phyloP scores from a whole-genome alignment of 30 jellyfish, hydroid and myxozoan genomes.

The Cassiopea xamachana region DNA sequence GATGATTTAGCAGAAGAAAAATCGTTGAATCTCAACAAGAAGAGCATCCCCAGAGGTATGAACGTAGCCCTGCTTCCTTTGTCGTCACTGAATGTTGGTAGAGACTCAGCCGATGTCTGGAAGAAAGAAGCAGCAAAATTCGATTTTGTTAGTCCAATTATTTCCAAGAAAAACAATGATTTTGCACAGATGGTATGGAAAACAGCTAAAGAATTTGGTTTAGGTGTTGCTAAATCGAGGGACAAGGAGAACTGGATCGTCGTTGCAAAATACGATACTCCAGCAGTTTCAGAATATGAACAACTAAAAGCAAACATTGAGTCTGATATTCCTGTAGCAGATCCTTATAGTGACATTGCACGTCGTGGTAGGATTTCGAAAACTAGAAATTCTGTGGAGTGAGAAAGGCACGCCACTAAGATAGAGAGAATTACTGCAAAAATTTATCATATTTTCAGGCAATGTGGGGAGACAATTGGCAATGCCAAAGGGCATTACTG shows the following conservation, averaged over 20 bases:
- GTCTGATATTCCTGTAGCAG: constrained; percentile 89
- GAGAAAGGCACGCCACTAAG: background rate
- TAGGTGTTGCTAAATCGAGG: constrained; percentile 91
- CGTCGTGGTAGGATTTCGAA: constrained; percentile 16
- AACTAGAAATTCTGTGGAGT: background rate
- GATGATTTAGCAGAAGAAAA: constrained; percentile 73
- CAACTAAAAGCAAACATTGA: constrained; percentile 82
- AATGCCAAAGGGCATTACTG: no score
- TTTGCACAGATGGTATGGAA: constrained; percentile 97
- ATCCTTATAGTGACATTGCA: constrained; percentile 93
- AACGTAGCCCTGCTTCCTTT: constrained; percentile 78
- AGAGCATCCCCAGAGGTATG: constrained; percentile 60
- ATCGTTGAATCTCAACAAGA: constrained; percentile 52
- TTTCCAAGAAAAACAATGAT: constrained; percentile 83
- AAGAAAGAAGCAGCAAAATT: constrained; percentile 82
- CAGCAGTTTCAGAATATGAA: constrained; percentile 79
- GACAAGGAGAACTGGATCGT: constrained; percentile 88
- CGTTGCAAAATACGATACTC: constrained; percentile 86
- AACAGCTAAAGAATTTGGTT: constrained; percentile 84
- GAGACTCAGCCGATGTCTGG: constrained; percentile 95
- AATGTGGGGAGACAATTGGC: no score
- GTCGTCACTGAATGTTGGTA: constrained; percentile 84
- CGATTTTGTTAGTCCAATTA: constrained; percentile 89
- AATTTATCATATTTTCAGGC: no score
- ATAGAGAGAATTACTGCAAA: background rate